phyloP scores from a whole-genome alignment of 2,113 vertebrate species.

The Oenanthe melanoleuca region DNA sequence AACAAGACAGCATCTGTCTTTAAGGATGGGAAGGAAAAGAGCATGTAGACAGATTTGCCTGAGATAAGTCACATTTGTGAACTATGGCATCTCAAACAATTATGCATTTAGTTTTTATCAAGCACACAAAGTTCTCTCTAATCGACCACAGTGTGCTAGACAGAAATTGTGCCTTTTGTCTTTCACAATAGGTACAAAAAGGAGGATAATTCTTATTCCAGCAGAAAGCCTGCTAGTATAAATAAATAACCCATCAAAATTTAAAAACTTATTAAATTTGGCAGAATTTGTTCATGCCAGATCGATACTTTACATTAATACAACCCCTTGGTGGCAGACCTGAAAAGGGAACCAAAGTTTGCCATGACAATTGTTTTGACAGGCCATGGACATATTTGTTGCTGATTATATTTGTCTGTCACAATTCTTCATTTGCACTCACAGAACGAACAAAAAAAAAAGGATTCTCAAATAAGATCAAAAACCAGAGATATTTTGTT shows the following conservation, averaged over 20 bases:
- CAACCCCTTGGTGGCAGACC: not conserved
- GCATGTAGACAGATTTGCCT: not conserved
- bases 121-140: not conserved
- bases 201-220: not conserved
- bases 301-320: not conserved
- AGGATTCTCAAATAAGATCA: not conserved
- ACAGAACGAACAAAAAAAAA: not conserved
- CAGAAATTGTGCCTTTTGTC: not conserved
- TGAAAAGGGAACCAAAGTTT: slow-evolving; percentile 23
- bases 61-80: not conserved
- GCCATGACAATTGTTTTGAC: not conserved
- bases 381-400: not conserved
- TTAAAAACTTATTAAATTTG: not conserved
- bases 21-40: not conserved
- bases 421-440: not conserved
- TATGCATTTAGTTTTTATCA: not conserved
- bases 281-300: slow-evolving; percentile 8
- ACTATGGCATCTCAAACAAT: not conserved
- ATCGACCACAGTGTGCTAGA: not conserved
- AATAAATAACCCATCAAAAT: not conserved
- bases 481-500: not conserved
- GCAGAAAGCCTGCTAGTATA: not conserved
- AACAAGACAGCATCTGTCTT: not conserved
- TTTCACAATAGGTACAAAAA: not conserved
- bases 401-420: not conserved